phyloP scores from a whole-genome alignment of 1,140 invertebrate genomes.

The Macrosteles quadrilineatus region DNA sequence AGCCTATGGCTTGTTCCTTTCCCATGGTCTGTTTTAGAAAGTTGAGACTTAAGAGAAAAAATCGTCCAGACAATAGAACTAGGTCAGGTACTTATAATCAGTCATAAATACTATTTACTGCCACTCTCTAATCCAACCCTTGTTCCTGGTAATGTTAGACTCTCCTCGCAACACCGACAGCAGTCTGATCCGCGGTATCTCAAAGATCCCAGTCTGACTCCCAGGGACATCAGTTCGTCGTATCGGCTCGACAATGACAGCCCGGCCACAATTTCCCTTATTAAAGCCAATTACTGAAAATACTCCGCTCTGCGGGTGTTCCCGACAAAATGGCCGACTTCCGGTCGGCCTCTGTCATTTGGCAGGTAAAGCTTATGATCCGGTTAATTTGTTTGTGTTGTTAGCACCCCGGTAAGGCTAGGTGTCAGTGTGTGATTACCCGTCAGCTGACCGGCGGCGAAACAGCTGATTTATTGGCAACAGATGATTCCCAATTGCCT shows the following conservation, averaged over 20 bases:
- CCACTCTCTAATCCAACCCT: too few species aligned
- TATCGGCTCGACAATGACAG: not conserved
- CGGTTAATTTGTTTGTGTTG: slow-evolving; percentile 24
- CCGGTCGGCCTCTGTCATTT: slow-evolving; percentile 19
- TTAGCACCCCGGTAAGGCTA: slow-evolving; percentile 6
- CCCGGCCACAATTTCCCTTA: slow-evolving; percentile 8
- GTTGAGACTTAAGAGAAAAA: too few species aligned
- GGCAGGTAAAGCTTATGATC: slow-evolving; percentile 25
- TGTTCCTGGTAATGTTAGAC: too few species aligned
- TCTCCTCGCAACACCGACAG: too few species aligned
- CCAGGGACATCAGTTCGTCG: not conserved
- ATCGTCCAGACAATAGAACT: too few species aligned
- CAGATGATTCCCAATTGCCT: not conserved
- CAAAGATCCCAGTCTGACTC: too few species aligned
- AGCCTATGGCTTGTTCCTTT: too few species aligned
- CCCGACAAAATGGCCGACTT: slow-evolving; percentile 23
- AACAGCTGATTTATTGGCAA: not conserved
- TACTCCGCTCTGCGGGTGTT: slow-evolving; percentile 8
- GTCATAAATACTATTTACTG: too few species aligned
- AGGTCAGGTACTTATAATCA: too few species aligned
- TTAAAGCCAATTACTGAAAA: slow-evolving; percentile 24
- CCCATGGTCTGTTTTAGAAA: too few species aligned
- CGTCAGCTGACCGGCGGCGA: not conserved
- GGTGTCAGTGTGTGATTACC: slow-evolving; percentile 9
- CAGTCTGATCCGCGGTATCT: too few species aligned